Percentiles rank a stretch among this genome's conserved stretches.
Conservation (phyloP, 1,140 invertebrate species). For the Phthorimaea operculella region DNA sequence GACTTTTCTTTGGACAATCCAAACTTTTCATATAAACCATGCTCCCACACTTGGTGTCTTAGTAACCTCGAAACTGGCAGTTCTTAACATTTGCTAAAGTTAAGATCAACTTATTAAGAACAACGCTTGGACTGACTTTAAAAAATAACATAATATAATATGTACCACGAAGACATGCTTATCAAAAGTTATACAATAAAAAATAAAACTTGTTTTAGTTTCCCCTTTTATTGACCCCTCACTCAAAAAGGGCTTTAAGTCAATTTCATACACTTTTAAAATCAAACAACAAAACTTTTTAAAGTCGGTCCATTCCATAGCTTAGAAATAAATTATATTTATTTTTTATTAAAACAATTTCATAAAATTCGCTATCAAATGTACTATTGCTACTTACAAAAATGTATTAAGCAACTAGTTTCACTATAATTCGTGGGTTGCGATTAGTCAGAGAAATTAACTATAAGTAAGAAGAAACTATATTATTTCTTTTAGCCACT, state of each 20-base stretch:
- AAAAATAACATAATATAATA: too few relatives aligned
- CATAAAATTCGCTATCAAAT: slow-evolving; percentile 54
- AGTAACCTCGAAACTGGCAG: slow-evolving; percentile 59
- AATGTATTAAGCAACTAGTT: slow-evolving; percentile 36
- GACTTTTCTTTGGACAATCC: slow-evolving; percentile 11
- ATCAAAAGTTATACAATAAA: too few relatives aligned
- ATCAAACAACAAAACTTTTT: too few relatives aligned
- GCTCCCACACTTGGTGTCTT: slow-evolving; percentile 48
- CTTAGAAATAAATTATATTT: slow-evolving; percentile 39
- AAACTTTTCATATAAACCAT: slow-evolving; percentile 25
- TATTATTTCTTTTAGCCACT: too few relatives aligned
- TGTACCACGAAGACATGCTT: too few relatives aligned
- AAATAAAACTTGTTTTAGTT: too few relatives aligned
- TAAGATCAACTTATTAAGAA: slow-evolving; percentile 36
- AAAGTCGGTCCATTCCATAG: slow-evolving; percentile 17
- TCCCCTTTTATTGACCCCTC: too few relatives aligned
- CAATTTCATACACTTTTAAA: too few relatives aligned
- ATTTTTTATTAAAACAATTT: slow-evolving; percentile 35
- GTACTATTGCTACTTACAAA: slow-evolving; percentile 36
- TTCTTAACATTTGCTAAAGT: slow-evolving; percentile 41
- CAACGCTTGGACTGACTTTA: slow-evolving; percentile 26
- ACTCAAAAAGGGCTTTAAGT: too few relatives aligned
- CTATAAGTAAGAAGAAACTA: too few relatives aligned
- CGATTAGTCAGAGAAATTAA: background rate
- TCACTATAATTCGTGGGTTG: slow-evolving; percentile 15